Base-by-base conservation (phyloP, 1,140 invertebrate species). In the Zaprionus inermis region DNA sequence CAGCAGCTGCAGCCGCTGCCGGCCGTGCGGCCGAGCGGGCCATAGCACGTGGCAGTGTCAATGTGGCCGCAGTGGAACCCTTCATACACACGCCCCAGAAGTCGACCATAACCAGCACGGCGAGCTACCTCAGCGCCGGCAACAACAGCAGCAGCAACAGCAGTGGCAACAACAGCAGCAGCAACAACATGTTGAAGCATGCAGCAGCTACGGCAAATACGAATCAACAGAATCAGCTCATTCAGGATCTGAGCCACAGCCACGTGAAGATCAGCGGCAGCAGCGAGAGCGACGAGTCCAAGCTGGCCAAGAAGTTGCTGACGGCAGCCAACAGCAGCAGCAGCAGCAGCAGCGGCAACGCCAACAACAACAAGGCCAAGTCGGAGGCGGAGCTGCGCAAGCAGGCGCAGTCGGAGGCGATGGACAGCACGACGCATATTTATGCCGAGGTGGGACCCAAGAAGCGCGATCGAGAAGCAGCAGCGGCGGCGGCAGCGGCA, bases 61-160 rank as follows among this genome's bases (percentile, higher is more conserved):
- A 97, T 91, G 95, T 98, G 56, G 97, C 97, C 1, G 97, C 97
- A 7, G 96, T 98, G 2, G 97, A 98, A 86, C 97, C 97, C 0
- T 97, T 97, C 83, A 97, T 97, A 79, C 96, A 97, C 81, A 95
- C 96, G 78, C 96, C 96, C 9, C 95, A 95, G 20, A 91, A 92
- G 72, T 90, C 91, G 18, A 92, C 81, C n/a, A 89, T 91, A 36
- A 86, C 91, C 9, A 65, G 78, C 56, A 85, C 86, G 10, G 74
- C 82, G 24, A 82, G 69, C 51, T 91, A 80, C 44, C 36, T 92
- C 55, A 85, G 73, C 12, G 90, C 72, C 0, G 86, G 78, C 18
- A 20, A 36, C 52, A 65, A 36, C 24, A 28, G 5, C 51, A 54
- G 9, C 51, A 30, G 2, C 24, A 30, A n/a, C 24, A 52, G 6